Conservation (phyloP, 2,113 vertebrate genomes). For the Muntiacus muntjak region DNA sequence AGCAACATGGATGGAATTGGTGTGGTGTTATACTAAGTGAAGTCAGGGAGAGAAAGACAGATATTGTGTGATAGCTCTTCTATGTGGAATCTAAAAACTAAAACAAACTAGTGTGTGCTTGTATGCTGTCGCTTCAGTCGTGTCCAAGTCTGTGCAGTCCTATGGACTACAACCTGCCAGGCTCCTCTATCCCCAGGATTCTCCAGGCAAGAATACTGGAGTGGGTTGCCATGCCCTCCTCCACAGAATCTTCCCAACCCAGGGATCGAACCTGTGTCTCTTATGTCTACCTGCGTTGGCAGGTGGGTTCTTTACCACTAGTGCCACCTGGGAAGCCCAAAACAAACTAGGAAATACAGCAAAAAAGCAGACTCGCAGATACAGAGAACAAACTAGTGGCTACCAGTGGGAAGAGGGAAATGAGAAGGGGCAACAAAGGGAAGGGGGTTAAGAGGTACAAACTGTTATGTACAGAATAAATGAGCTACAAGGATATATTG, state of each 20-base stretch:
- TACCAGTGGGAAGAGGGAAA: not conserved
- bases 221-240: too few species aligned
- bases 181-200: too few species aligned
- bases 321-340: not conserved
- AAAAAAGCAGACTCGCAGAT: not conserved
- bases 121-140: rapidly evolving
- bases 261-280: too few species aligned
- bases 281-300: too few species aligned
- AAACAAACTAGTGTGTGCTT: not conserved
- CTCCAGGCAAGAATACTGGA: too few species aligned
- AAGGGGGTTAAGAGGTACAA: not conserved
- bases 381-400: not conserved
- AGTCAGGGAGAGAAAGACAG: not conserved
- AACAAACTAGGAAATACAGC: not conserved
- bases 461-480: not conserved
- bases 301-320: too few species aligned
- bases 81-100: not conserved
- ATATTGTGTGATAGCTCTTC: not conserved
- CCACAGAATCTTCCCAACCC: too few species aligned
- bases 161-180: too few species aligned
- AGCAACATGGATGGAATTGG: not conserved
- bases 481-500: not conserved
- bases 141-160: too few species aligned
- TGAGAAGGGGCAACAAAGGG: not conserved
- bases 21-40: not conserved